Evolutionary conservation across 2,797 vertebrate species (phyloP), one percentile per base, ranked within the genome.

Genomic region (Artibeus lituratus): DNA sequence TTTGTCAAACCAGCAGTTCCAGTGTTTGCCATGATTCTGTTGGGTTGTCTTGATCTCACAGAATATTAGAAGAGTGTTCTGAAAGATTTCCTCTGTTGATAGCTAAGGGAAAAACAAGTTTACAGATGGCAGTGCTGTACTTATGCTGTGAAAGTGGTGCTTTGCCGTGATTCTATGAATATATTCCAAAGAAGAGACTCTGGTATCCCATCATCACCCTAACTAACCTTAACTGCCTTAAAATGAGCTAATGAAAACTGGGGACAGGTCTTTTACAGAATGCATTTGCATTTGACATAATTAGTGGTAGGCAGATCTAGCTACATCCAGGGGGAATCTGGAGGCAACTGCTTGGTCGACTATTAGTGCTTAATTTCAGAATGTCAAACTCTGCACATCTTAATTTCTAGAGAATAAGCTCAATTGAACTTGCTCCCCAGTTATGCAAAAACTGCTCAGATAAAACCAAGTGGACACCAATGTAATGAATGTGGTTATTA

Each of bases 401-500:
- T 99, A 99, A 99, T 99, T 99, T 99, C 98, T 98, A 98, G 99
- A 99, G 98, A 99, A 99, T 98, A 98, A 98, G 98, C 98, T 99
- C 98, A 98, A 99, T 98, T 98, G 99, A 99, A 99, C 98, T 99
- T 98, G 98, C 96, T 99, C 98, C 97, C 98, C 97, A 98, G 99
- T 99, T 99, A 98, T 98, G 99, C 98, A 99, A 99, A 99, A 98
- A 98, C 98, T 97, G 98, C 98, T 98, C 98, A 98, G 98, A 99
- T 98, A 98, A 98, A 99, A 99, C 99, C 98, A 99, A 99, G 99
- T 99, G 99, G 99, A 99, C 98, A 99, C 99, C 98, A 98, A 98
- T 98, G 98, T 99, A 99, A 99, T 99, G 99, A 99, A 99, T 99
- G 99, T 99, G 99, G 99, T 99, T 99, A 99, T 99, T 99, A 99